phyloP scores from a whole-genome alignment of 2,113 vertebrate species.

The Chaetops frenatus region DNA sequence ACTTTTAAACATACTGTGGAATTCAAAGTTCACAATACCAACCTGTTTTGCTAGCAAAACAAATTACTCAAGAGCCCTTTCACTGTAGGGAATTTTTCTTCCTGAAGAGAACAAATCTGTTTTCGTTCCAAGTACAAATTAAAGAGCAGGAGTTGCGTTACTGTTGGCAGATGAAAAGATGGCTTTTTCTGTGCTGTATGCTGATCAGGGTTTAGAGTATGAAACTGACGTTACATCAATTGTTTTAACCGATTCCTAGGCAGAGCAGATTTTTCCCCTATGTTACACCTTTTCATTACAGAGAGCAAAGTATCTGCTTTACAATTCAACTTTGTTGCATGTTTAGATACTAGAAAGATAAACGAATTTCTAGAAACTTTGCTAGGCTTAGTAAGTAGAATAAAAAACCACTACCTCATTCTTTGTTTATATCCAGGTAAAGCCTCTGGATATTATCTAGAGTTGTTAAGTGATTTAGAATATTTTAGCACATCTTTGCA shows the following conservation, averaged over 20 bases:
- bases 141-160: background rate
- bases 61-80: background rate
- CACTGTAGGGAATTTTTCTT: background rate
- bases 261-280: background rate
- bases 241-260: background rate
- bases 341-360: background rate
- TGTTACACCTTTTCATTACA: background rate
- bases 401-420: background rate
- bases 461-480: background rate
- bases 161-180: background rate
- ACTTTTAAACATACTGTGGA: background rate
- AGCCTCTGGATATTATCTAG: background rate
- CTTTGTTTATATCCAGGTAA: background rate
- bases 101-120: background rate
- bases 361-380: background rate
- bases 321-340: background rate
- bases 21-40: background rate
- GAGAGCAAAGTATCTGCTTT: background rate
- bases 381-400: background rate
- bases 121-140: slow-evolving; percentile 32
- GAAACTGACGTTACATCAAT: background rate
- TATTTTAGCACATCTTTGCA: background rate
- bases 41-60: background rate
- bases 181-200: background rate
- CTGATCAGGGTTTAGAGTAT: background rate